phyloP scores from a whole-genome alignment of 1,140 invertebrate genomes.

The Lepidurus apus region DNA sequence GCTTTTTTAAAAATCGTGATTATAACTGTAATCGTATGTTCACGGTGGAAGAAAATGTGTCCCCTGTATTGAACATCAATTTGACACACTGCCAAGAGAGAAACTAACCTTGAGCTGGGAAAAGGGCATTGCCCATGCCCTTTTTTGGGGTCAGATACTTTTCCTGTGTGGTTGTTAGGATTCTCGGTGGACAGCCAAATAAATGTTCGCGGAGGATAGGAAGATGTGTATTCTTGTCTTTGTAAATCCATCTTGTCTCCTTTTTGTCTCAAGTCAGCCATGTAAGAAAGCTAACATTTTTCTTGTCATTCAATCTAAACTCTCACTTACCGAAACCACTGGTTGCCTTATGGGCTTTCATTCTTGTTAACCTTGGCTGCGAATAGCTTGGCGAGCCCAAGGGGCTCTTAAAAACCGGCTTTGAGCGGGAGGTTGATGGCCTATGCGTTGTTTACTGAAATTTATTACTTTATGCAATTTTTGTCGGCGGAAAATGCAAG shows the following conservation, averaged over 20 bases:
- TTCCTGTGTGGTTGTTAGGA: background rate
- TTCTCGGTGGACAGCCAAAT: too few species aligned
- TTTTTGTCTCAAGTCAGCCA: too few species aligned
- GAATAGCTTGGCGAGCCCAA: background rate
- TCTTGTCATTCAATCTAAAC: too few species aligned
- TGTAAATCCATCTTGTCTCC: too few species aligned
- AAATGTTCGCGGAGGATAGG: too few species aligned
- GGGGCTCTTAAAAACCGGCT: background rate
- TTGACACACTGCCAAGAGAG: background rate
- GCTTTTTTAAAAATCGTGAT: too few species aligned
- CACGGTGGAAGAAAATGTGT: too few species aligned
- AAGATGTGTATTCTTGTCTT: too few species aligned
- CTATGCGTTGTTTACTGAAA: background rate
- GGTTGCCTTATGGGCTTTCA: background rate
- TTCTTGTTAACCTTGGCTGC: conserved; percentile 5
- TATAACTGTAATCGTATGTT: background rate
- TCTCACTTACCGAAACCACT: too few species aligned
- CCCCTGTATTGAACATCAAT: background rate
- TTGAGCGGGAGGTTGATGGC: background rate
- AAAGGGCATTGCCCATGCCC: background rate
- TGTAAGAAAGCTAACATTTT: too few species aligned
- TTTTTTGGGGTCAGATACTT: background rate
- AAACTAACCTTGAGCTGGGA: background rate
- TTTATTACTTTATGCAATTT: too few species aligned
- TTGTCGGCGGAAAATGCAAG: background rate